phyloP scores from a whole-genome alignment of 2,797 vertebrate species.

The Neostethus bicornis region DNA sequence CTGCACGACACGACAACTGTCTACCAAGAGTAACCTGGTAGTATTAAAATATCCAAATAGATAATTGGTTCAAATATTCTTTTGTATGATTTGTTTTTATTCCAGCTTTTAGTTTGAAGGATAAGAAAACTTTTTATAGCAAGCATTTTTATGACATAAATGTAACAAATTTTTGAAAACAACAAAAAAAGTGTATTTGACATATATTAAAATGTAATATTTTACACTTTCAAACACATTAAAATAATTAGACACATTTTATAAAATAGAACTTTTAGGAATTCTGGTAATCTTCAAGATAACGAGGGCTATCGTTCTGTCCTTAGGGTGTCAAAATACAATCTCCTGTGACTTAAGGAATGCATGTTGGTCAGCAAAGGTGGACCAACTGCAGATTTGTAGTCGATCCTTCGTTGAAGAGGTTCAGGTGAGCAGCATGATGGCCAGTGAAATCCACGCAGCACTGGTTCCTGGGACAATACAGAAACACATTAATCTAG shows the following conservation, averaged over 20 bases:
- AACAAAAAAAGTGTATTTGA: neutral
- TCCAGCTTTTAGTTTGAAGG: too few relatives aligned
- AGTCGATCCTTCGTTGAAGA: slow-evolving; percentile 26
- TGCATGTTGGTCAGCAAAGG: slow-evolving; percentile 22
- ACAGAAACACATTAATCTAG: neutral
- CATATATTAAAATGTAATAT: neutral
- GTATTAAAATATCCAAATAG: slow-evolving; percentile 7
- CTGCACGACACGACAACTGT: slow-evolving; percentile 18
- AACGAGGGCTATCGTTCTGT: slow-evolving; percentile 41
- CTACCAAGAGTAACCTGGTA: neutral
- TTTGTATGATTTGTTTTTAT: too few relatives aligned
- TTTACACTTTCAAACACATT: too few relatives aligned
- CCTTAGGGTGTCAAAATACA: slow-evolving; percentile 28
- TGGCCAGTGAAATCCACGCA: slow-evolving; percentile 45
- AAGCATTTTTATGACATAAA: slow-evolving; percentile 1
- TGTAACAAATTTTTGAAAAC: slow-evolving; percentile 1
- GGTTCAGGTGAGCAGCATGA: slow-evolving; percentile 48
- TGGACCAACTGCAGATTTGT: slow-evolving; percentile 17
- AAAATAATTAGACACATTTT: neutral
- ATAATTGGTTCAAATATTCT: slow-evolving; percentile 12
- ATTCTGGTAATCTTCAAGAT: neutral
- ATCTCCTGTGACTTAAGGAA: slow-evolving; percentile 33
- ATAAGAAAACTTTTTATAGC: too few relatives aligned
- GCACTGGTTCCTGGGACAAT: slow-evolving; percentile 31
- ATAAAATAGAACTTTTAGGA: neutral